Base-by-base conservation (phyloP, 1,140 invertebrate species). In the Achatina immaculata region DNA sequence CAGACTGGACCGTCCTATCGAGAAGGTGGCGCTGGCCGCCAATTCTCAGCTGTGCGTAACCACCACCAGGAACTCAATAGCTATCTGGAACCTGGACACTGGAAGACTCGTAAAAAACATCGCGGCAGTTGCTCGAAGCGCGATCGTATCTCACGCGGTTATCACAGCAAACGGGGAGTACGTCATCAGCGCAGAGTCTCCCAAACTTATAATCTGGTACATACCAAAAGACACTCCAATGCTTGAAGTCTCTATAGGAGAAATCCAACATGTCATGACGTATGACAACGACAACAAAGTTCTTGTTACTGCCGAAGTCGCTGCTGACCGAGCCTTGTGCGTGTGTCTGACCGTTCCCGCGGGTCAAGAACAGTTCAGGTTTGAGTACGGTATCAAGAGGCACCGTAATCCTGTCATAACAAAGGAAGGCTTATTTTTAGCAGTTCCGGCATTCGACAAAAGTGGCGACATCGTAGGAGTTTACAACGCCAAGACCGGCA, bases 1-100 rank as follows among this genome's bases (percentile, higher is more conserved):
- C 88, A 92, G 97, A 69, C 97, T 99, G 89, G 98, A 99, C 89
- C 92, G 98, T 72, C 97, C 97, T 86, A 97, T 99, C 79, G 97
- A 99, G 91, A 94, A 95, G 36, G 95, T 99, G 38, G 82, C 86
- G 69, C 77, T 91, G 9, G 86, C 89, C 11, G 76, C 83, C 4
- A 85, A 88, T 71, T 85, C 85, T 28, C 85, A 84, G 42, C 81
- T 88, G 21, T 89, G 88, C 66, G 86, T 88, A 0, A 89, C 89
- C 16, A 89, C 88, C 14, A 90, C 90, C 36, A 93, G 98, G 81
- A 96, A 96, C 84, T 97, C 96, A 88, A 95, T 99, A 75, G 98
- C 97, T 9, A 94, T 99, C 24, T 99, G 98, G 98, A 95, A 98
- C 89, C 93, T 98, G n/a, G 93, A 95, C 79, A 95, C 94, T 0